Conservation (phyloP, 2,888 invertebrate genomes). For the Pterostichus madidus region DNA sequence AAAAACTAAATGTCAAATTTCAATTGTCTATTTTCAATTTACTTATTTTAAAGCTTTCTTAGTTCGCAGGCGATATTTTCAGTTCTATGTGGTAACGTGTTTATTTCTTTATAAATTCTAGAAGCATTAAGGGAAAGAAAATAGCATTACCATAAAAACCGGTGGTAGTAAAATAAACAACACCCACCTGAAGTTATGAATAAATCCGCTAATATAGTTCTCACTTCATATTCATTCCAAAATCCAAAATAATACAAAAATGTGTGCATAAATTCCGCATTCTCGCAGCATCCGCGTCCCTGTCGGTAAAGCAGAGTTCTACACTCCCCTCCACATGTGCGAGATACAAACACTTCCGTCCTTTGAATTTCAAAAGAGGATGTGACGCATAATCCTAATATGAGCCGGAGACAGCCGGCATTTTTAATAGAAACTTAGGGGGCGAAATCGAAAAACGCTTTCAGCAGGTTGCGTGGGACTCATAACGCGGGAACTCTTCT, state of each 20-base stretch:
- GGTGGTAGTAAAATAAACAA: neutral
- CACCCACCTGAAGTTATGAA: slow-evolving; percentile 25
- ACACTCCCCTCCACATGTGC: neutral
- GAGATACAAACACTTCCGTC: slow-evolving; percentile 60
- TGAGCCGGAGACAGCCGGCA: slow-evolving; percentile 65
- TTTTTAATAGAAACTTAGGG: slow-evolving; percentile 65
- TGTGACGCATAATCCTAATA: slow-evolving; percentile 65
- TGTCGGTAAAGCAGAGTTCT: slow-evolving; percentile 4
- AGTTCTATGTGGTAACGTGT: neutral
- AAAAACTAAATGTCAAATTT: too few species aligned
- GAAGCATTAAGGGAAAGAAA: neutral
- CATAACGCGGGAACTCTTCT: slow-evolving; percentile 12
- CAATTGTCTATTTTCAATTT: too few species aligned
- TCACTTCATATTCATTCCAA: slow-evolving; percentile 53
- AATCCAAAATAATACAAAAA: slow-evolving; percentile 54
- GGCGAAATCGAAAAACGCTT: slow-evolving; percentile 57
- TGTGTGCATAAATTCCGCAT: slow-evolving; percentile 49
- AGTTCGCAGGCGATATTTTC: too few species aligned
- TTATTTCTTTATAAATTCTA: too few species aligned
- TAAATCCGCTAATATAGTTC: slow-evolving; percentile 56
- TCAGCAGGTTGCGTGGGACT: slow-evolving; percentile 55
- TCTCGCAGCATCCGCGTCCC: slow-evolving; percentile 21
- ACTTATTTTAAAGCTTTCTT: too few species aligned
- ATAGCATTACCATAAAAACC: slow-evolving; percentile 5
- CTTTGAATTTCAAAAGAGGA: slow-evolving; percentile 64